Percentiles rank a stretch among this genome's conserved stretches.
These are phyloP conservation scores for Hypena proboscidalis DNA, from an alignment of 2,888 invertebrate species.

Conservation along the genomic window DNA sequence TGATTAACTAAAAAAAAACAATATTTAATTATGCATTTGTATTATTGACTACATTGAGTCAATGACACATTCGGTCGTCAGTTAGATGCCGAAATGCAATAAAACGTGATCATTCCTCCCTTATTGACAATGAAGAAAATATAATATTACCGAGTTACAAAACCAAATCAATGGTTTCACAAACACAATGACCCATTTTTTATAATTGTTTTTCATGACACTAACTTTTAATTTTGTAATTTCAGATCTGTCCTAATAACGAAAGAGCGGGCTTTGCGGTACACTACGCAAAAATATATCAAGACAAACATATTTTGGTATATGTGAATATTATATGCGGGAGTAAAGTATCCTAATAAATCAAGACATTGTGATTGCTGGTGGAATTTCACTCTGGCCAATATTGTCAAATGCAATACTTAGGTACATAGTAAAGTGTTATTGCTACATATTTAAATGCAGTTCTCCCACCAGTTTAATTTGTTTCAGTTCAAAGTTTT, in stretches of 20 bases:
- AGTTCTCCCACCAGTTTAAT: slow-evolving; percentile 24
- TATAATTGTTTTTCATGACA: neutral
- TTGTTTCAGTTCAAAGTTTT: slow-evolving; percentile 28
- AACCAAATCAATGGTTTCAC: too few relatives aligned
- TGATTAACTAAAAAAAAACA: too few relatives aligned
- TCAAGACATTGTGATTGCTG: slow-evolving; percentile 65
- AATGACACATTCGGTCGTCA: too few relatives aligned
- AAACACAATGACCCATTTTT: neutral
- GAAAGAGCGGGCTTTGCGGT: slow-evolving; percentile 57
- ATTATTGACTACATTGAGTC: too few relatives aligned
- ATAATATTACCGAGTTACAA: too few relatives aligned
- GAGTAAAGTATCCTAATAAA: slow-evolving; percentile 70
- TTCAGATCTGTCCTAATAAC: slow-evolving; percentile 83
- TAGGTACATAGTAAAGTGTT: slow-evolving; percentile 38
- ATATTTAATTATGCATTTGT: too few relatives aligned
- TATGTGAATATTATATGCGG: slow-evolving; percentile 82
- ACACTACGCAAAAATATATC: slow-evolving; percentile 75
- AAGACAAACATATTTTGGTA: slow-evolving; percentile 85
- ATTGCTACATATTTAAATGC: slow-evolving; percentile 29
- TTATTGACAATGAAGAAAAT: too few relatives aligned
- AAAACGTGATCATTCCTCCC: too few relatives aligned
- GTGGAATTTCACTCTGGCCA: slow-evolving; percentile 67
- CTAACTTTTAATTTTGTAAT: slow-evolving; percentile 32
- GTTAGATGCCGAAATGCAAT: too few relatives aligned
- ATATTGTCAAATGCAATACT: slow-evolving; percentile 53